These are phyloP conservation scores for Oreochromis grahami DNA, from an alignment of 2,797 vertebrate species.

Conservation along the genomic window DNA sequence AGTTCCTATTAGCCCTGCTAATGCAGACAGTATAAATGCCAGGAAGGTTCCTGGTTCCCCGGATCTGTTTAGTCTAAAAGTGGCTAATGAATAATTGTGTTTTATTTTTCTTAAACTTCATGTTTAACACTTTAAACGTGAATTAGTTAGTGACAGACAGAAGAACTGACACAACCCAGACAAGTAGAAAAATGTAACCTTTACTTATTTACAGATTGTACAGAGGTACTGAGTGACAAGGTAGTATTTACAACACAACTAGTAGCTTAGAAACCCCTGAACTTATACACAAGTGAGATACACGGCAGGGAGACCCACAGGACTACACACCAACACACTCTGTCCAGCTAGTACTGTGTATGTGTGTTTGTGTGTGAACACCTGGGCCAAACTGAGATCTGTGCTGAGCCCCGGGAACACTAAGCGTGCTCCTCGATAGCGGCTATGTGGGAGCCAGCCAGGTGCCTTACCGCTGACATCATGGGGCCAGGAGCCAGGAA, in stretches of 20 bases:
- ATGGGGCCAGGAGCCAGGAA: background rate
- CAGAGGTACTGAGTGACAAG: conserved; percentile 78
- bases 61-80: background rate
- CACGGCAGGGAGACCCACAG: conserved; percentile 53
- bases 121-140: background rate
- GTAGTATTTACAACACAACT: conserved; percentile 76
- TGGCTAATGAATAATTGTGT: background rate
- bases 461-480: conserved; percentile 7
- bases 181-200: conserved; percentile 77
- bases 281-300: conserved; percentile 71
- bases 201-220: conserved; percentile 81
- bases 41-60: background rate
- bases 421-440: background rate
- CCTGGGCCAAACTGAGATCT: conserved; percentile 1
- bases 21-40: background rate
- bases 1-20: background rate
- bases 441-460: conserved; percentile 8
- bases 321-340: conserved; percentile 41
- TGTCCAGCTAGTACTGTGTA: conserved; percentile 25
- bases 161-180: conserved; percentile 32
- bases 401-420: background rate
- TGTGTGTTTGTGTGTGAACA: background rate
- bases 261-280: conserved; percentile 76
- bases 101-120: background rate
- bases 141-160: background rate